A percentile compares a stretch with the other conserved stretches of the same genome.
phyloP scores from a whole-genome alignment of 2,888 invertebrate species.

The Prosapia bicincta region DNA sequence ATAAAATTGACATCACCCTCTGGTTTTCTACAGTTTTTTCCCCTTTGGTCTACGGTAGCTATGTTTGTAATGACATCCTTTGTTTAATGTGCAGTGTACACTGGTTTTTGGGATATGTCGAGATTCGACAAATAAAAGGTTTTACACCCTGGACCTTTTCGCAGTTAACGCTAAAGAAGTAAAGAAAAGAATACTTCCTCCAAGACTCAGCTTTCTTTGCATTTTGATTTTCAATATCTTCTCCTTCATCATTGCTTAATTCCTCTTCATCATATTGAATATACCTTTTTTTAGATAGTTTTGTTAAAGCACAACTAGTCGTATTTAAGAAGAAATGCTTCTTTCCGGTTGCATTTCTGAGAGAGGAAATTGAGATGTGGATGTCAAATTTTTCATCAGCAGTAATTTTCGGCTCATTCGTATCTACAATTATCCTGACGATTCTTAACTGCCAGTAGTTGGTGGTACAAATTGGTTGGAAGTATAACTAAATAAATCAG shows the following conservation, averaged over 20 bases:
- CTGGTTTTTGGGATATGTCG: constrained; percentile 2
- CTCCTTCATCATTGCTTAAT: background rate
- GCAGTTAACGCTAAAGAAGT: too few relatives aligned
- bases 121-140: too few relatives aligned
- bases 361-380: background rate
- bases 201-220: background rate
- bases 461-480: too few relatives aligned
- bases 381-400: constrained; percentile 3
- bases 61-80: too few relatives aligned
- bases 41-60: background rate
- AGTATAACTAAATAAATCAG: too few relatives aligned
- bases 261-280: background rate
- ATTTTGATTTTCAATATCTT: background rate
- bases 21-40: background rate
- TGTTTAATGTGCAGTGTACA: constrained; percentile 8
- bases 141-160: too few relatives aligned
- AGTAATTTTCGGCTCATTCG: background rate
- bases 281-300: too few relatives aligned
- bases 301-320: too few relatives aligned
- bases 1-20: background rate
- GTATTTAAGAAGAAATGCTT: too few relatives aligned
- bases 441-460: background rate
- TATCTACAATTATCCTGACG: background rate
- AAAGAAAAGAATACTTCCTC: constrained; percentile 9
- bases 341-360: background rate